Conservation (phyloP, 2,888 invertebrate genomes). For the Tipula unca region DNA sequence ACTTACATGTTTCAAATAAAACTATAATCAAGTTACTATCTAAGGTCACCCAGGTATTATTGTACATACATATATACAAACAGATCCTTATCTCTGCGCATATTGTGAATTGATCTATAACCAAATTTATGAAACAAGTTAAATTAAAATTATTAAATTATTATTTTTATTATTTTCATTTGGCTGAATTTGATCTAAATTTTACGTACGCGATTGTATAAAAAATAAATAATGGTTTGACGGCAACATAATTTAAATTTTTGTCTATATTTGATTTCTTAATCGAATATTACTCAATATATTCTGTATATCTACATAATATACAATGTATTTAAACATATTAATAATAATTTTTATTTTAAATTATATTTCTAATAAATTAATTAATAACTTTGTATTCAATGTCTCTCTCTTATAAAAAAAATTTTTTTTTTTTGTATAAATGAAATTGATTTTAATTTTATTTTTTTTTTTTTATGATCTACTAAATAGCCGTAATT, state of each 20-base stretch:
- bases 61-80: neutral
- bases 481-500: neutral
- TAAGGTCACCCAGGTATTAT: neutral
- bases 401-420: neutral
- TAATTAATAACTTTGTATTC: neutral
- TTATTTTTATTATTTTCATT: neutral
- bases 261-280: neutral
- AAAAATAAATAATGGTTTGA: neutral
- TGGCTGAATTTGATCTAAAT: neutral
- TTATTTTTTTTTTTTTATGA: no score
- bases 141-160: neutral
- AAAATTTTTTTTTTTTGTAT: neutral
- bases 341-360: neutral
- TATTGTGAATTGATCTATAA: neutral
- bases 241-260: neutral
- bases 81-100: neutral
- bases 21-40: neutral
- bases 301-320: neutral
- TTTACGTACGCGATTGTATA: neutral
- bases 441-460: neutral
- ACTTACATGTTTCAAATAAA: neutral
- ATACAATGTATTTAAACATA: neutral
- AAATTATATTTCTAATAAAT: neutral
- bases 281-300: constrained; percentile 8
- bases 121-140: constrained; percentile 4